Base-by-base conservation (phyloP, 2,888 invertebrate species). In the Phortica okadai region DNA sequence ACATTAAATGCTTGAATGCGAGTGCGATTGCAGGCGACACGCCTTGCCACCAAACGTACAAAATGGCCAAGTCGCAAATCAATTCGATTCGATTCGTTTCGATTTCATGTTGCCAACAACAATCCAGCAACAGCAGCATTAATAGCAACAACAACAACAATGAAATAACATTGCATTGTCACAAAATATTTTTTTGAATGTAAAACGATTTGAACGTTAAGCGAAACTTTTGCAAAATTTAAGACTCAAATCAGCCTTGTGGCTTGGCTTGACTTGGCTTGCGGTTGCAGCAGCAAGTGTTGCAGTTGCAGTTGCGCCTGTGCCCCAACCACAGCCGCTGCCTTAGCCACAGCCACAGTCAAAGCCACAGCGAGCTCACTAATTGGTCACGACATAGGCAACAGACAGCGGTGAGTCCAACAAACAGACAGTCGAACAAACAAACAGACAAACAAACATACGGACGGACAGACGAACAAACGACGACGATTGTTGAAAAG, bases 111-210 rank as follows among this genome's bases (percentile, higher is more conserved):
- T 75, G 25, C 73, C 77, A 42, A 64, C 76, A 75, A 54, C 78
- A 77, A 11, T 66, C 41, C 66, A 44, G 67, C 50, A 64, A 41
- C 64, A 8, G 16, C 69, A 72, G 54, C 70, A 33, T 25, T n/a
- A 70, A 70, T 33, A 69, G 45, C 54, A 50, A 62, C 6, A 25
- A 8, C n/a, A 25, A 25, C 64, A 58, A 42, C 73, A 72, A 77
- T 33, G 78, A 77, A 67, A 6, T 44, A 81, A 76, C 77, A 78
- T 77, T 83, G 86, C 86, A 87, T 83, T 86, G 85, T 86, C 85
- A 83, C 87, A 85, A 85, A 86, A 86, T 85, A 86, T 85, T 85
- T 33, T 33, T 85, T 85, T 84, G 85, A 86, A 85, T 85, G 85
- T 84, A 86, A 85, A 84, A 84, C 86, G 85, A 82, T 81, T 82